Conservation (phyloP, 2,113 vertebrate genomes). For the Sinocyclocheilus maitianheensis region DNA sequence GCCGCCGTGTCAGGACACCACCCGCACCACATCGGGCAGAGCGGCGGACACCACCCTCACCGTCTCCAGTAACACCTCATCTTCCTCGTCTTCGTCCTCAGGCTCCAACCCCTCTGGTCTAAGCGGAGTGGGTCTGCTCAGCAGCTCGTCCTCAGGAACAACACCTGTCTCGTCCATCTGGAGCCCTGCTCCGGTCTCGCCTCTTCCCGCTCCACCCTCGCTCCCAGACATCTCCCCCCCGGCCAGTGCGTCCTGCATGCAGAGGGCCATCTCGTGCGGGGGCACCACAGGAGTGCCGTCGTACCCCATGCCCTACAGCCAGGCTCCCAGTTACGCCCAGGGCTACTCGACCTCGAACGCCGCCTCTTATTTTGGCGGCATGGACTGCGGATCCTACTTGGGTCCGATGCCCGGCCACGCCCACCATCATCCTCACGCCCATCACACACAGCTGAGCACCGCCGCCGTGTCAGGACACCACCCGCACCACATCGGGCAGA, state of each 20-base stretch:
- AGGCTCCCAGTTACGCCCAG: slow-evolving; percentile 87
- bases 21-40: slow-evolving; percentile 85
- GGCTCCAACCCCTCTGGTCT: slow-evolving; percentile 60
- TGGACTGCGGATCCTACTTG: slow-evolving; percentile 93
- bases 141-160: slow-evolving; percentile 78
- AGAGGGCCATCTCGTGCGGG: slow-evolving; percentile 73
- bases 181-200: slow-evolving; percentile 95
- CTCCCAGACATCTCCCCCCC: slow-evolving; percentile 80
- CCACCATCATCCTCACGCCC: slow-evolving; percentile 79
- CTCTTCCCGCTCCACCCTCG: slow-evolving; percentile 76
- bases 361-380: slow-evolving; percentile 90
- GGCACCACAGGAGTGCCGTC: slow-evolving; percentile 68
- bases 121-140: slow-evolving; percentile 61
- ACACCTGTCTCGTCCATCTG: slow-evolving; percentile 90
- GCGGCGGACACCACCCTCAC: slow-evolving; percentile 86
- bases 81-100: slow-evolving; percentile 68
- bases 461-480: slow-evolving; percentile 83
- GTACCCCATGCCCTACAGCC: slow-evolving; percentile 89
- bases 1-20: slow-evolving; percentile 83
- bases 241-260: slow-evolving; percentile 89
- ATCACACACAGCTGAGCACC: slow-evolving; percentile 88
- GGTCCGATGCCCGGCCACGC: slow-evolving; percentile 87
- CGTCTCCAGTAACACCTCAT: slow-evolving; percentile 67
- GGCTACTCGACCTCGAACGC: slow-evolving; percentile 81
- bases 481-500: slow-evolving; percentile 85